A percentile compares a stretch with the other conserved stretches of the same genome.
Evolutionary conservation across 2,888 invertebrate species (phyloP).

Genomic region (Melitaea athalia): DNA sequence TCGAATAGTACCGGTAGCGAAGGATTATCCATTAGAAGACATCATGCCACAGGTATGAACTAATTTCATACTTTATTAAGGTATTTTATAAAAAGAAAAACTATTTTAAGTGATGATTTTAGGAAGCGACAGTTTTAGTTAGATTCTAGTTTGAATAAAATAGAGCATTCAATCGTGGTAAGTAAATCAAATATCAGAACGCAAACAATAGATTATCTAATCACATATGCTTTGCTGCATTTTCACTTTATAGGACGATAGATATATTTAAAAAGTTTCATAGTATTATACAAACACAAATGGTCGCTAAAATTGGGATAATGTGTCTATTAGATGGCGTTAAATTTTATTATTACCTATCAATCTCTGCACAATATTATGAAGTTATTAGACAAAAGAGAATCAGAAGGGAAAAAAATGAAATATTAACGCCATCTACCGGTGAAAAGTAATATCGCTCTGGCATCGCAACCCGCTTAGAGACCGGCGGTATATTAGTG

Average conservation of each 20-base stretch:
- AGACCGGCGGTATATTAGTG: constrained; percentile 32
- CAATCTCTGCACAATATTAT: neutral
- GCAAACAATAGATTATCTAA: neutral
- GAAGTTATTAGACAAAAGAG: neutral
- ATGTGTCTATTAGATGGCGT: constrained; percentile 37
- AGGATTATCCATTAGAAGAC: constrained; percentile 82
- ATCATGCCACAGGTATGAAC: constrained; percentile 78
- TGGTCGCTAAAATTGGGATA: constrained; percentile 26
- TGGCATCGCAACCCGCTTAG: constrained; percentile 37
- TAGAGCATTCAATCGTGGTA: constrained; percentile 22
- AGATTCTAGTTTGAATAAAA: constrained; percentile 2
- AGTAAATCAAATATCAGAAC: constrained; percentile 23
- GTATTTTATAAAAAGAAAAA: neutral
- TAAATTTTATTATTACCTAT: constrained; percentile 8
- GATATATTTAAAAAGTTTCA: constrained; percentile 4
- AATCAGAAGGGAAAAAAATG: neutral
- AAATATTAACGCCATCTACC: constrained; percentile 41
- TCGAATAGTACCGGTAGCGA: constrained; percentile 82
- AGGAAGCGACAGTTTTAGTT: constrained; percentile 3
- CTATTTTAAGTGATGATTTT: constrained; percentile 2
- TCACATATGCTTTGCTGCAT: constrained; percentile 44
- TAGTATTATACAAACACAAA: constrained; percentile 15
- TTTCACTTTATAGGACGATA: constrained; percentile 33
- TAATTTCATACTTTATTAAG: neutral
- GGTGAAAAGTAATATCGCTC: constrained; percentile 33